Conservation (phyloP, 1,140 invertebrate species). For the Oryzaephilus surinamensis region DNA sequence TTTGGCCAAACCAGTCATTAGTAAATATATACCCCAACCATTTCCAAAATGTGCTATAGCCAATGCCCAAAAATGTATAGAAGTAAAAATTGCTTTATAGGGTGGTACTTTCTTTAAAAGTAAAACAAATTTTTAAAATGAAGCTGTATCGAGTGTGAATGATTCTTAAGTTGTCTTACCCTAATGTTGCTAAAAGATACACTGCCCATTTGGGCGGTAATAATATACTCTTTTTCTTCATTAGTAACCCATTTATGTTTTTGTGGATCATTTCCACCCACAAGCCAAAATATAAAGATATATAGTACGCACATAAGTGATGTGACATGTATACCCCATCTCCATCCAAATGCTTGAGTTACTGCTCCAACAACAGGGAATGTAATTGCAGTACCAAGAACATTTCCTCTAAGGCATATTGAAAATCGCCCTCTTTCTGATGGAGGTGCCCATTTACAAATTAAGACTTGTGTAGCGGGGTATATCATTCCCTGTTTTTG, state of each 20-base stretch:
- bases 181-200: constrained; percentile 2
- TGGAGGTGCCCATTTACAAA: constrained; percentile 61
- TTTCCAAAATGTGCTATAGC: constrained; percentile 59
- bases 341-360: constrained; percentile 57
- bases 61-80: constrained; percentile 56
- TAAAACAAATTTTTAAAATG: too few relatives aligned
- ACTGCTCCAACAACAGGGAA: constrained; percentile 57
- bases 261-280: constrained; percentile 41
- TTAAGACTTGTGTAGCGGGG: constrained; percentile 56
- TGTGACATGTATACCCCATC: constrained; percentile 59
- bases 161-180: not conserved
- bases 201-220: not conserved
- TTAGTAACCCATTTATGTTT: not conserved
- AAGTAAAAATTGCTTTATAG: constrained; percentile 32
- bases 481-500: constrained; percentile 63
- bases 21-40: constrained; percentile 68
- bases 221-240: constrained; percentile 1
- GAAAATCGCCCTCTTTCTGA: too few relatives aligned
- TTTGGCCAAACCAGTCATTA: constrained; percentile 79
- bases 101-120: constrained; percentile 2
- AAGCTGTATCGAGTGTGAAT: too few relatives aligned
- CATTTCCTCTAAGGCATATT: too few relatives aligned
- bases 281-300: constrained; percentile 48
- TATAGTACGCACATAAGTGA: constrained; percentile 53
- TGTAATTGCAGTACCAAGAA: constrained; percentile 68